Evolutionary conservation across 1,140 invertebrate species (phyloP), one percentile per base, ranked within the genome.

Genomic region (Ridgeia piscesae): DNA sequence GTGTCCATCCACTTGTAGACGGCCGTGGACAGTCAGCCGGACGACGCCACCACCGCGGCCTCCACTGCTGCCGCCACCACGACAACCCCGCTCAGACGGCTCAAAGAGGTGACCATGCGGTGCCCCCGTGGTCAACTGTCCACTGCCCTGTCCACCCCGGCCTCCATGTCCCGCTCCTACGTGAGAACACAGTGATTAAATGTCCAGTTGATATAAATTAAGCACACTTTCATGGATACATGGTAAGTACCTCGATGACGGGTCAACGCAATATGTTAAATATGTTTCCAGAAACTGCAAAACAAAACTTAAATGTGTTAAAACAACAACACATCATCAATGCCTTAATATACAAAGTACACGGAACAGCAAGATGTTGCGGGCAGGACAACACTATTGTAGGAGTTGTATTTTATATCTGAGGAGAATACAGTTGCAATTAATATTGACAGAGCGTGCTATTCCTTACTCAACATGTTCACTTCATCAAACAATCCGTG

Each of bases 131-230:
- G 89, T 34, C 21, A 8, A 4, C 88, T 93, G 93, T 34, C 31
- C 89, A 34, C 89, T 92, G 88, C 93, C 93, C 50, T 93, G 92
- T 4, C 94, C 94, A 92, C 94, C 94, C 89, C 93, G 92, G 21
- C 94, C 94, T 91, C 94, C 94, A 92, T 95, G 94, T 21, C 94
- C 94, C 92, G 94, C 94, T 92, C 94, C 94, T 94, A 89, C 35
- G 14, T n/a, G 14, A 77, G 33, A n/a, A 90, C n/a, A n/a, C n/a
- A 34, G 17, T 89, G 88, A 11, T 6, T 42, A 42, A 4, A 77
- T 77, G 58, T 77, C 17, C 58, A 77, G 27, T 77, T 77, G 27
- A 77, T 31, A 77, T n/a, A 77, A 77, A 27, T 77, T 21, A 77
- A 77, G 27, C 58, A 77, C 58, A 9, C 11, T 77, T 21, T 27